Conservation (phyloP, 2,113 vertebrate genomes). For the Epinephelus fuscoguttatus region DNA sequence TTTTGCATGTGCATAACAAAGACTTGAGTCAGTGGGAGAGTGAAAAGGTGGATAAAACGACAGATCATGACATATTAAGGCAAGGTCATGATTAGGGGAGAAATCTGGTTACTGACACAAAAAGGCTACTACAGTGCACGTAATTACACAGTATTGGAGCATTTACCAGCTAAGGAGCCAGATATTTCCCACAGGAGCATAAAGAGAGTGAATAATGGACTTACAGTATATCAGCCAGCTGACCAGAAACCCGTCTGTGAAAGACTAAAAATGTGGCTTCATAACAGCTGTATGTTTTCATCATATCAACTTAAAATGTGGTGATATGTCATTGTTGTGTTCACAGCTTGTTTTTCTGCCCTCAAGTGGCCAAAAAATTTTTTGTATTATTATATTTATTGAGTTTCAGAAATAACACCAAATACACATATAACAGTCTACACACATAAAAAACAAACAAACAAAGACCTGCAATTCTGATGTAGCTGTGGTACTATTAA, state of each 20-base stretch:
- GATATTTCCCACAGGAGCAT: not conserved
- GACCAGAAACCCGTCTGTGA: not conserved
- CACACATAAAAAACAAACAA: too few species aligned
- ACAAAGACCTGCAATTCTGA: too few species aligned
- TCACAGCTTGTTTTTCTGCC: not conserved
- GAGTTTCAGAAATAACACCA: not conserved
- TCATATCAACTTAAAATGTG: not conserved
- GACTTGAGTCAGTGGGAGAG: not conserved
- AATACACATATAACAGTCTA: too few species aligned
- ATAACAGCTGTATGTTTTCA: not conserved
- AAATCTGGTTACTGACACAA: not conserved
- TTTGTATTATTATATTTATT: not conserved
- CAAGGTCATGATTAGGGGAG: not conserved
- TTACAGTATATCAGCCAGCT: too few species aligned
- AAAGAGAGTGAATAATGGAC: not conserved
- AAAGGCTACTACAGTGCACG: not conserved
- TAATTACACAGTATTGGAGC: too few species aligned
- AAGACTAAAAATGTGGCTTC: not conserved
- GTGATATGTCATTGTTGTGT: not conserved
- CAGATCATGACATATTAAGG: not conserved
- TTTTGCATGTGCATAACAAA: slow-evolving; percentile 17
- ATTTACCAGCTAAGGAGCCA: slow-evolving; percentile 6
- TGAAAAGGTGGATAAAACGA: not conserved
- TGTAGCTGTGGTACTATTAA: too few species aligned
- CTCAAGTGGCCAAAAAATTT: not conserved